Evolutionary conservation across 2,113 vertebrate genomes (phyloP), one percentile per base, ranked within the genome.

Genomic region (Todiramphus chloris): DNA sequence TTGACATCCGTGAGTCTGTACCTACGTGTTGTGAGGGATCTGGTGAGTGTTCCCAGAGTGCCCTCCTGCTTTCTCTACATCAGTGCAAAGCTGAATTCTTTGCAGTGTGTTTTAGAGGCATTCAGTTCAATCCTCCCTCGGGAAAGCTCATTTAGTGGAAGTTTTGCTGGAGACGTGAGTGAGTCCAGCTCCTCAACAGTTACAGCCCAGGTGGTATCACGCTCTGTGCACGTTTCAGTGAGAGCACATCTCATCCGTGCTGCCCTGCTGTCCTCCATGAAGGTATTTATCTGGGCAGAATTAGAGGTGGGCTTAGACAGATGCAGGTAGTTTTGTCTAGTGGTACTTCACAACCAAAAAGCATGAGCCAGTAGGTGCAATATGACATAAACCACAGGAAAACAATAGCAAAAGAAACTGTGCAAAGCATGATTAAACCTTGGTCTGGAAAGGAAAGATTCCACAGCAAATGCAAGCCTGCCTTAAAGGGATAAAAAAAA

Each of bases 11-110:
- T 6, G 8, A 11, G 41, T 51, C 50, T 51, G 50, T 16, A 68
- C 17, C 17, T 53, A 41, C 10, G 20, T 0, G 6, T 9, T 70
- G n/a, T 48, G 44, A 78, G 27, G 35, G 56, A 58, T 78, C 41
- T 31, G 48, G 48, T n/a, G 63, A 76, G 18, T 50, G 37, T 1
- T 51, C 50, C 50, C 12, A 11, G 50, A 51, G 24, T 51, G 24
- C 50, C 24, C 50, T 51, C 24, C 23, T 51, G 15, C 41, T 78
- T 83, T 43, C 44, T 46, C 58, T 73, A 44, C 39, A 27, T 70
- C 91, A 89, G 72, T 83, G 75, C 53, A 92, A 91, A 91, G 70
- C 43, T 68, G 78, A 85, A 70, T 89, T 43, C 27, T 67, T 89
- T 48, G 56, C 31, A 63, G 48, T 78, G 33, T 46, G 62, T 39